Conservation (phyloP, 2,113 vertebrate species). For the Orientallactaga bullata region DNA sequence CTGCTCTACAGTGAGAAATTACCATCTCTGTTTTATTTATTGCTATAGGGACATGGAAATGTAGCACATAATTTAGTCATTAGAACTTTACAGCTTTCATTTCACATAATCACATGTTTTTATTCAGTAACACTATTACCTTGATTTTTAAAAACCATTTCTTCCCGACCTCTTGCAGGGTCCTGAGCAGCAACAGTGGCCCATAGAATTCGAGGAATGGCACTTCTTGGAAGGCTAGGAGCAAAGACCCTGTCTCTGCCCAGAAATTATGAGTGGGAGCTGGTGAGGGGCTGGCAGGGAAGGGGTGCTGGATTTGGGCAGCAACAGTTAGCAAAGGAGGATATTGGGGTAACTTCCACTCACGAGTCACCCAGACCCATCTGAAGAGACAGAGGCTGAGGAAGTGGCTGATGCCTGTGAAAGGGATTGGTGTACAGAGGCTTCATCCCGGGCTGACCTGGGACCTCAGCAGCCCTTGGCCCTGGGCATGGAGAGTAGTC, state of each 20-base stretch:
- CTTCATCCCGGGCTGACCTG: background rate
- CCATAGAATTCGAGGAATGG: constrained; percentile 89
- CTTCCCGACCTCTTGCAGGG: constrained; percentile 87
- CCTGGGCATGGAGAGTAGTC: background rate
- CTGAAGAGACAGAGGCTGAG: background rate
- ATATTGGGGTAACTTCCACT: background rate
- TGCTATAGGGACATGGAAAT: constrained; percentile 69
- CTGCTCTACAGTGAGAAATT: constrained; percentile 30
- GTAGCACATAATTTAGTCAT: constrained; percentile 73
- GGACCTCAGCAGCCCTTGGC: background rate
- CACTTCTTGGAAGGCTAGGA: constrained; percentile 89
- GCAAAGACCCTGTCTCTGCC: constrained; percentile 86
- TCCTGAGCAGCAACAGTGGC: constrained; percentile 94
- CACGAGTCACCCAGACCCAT: background rate
- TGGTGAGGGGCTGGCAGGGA: background rate
- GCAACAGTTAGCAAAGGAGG: background rate
- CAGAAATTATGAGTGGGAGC: background rate
- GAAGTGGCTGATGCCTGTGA: no score
- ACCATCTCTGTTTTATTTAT: constrained; percentile 68
- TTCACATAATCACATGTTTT: constrained; percentile 76
- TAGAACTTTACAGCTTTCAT: constrained; percentile 69
- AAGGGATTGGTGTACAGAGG: background rate
- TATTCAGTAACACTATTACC: constrained; percentile 63
- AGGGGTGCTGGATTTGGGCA: background rate
- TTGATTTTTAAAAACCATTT: constrained; percentile 63